Conservation (phyloP, 2,113 vertebrate genomes). For the Dasyprocta punctata region DNA sequence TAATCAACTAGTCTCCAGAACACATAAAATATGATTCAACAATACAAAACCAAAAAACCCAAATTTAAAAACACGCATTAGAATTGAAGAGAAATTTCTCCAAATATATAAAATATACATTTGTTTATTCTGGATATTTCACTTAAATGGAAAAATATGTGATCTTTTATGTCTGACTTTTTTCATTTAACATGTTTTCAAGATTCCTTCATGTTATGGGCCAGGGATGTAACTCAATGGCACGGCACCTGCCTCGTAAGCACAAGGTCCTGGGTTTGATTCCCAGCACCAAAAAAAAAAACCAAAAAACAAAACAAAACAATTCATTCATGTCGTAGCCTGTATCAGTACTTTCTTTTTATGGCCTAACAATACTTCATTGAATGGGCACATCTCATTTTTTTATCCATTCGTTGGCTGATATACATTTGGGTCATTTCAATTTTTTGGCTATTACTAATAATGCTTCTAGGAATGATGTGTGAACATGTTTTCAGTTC, state of each 20-base stretch:
- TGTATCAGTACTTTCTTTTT: not conserved
- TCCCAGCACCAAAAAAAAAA: too few species aligned
- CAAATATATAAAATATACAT: not conserved
- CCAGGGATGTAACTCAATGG: too few species aligned
- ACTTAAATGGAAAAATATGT: constrained; percentile 20
- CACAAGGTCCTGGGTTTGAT: too few species aligned
- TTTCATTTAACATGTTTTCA: not conserved
- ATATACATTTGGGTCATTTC: not conserved
- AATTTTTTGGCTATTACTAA: not conserved
- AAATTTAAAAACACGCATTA: not conserved
- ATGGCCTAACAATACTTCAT: not conserved
- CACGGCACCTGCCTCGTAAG: too few species aligned
- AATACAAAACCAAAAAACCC: not conserved
- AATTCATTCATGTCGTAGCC: not conserved
- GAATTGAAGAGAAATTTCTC: not conserved
- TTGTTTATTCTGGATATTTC: not conserved
- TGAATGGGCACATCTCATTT: not conserved
- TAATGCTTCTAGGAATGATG: not conserved
- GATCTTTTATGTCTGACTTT: not conserved
- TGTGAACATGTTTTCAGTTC: not conserved
- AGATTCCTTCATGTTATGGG: not conserved
- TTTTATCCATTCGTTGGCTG: not conserved
- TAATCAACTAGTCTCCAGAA: not conserved
- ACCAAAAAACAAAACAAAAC: too few species aligned
- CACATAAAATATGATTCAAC: not conserved